Evolutionary conservation across 1,140 invertebrate species (phyloP).

Genomic region (Callitettix versicolor): DNA sequence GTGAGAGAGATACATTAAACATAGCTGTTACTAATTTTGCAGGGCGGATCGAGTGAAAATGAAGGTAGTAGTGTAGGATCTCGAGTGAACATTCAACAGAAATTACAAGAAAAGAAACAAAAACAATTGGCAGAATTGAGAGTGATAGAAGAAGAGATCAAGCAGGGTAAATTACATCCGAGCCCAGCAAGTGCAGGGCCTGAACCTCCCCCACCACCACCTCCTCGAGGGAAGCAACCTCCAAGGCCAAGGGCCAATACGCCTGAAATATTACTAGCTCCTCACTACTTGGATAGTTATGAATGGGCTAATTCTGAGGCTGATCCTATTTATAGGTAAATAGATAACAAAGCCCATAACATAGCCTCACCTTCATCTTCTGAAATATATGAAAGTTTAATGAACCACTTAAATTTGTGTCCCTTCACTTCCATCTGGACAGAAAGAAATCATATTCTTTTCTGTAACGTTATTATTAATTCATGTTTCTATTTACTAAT

Average conservation of each 20-base stretch:
- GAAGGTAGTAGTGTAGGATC: slow-evolving; percentile 62
- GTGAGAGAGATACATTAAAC: too few species aligned
- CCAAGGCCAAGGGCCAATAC: slow-evolving; percentile 50
- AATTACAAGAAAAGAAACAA: slow-evolving; percentile 78
- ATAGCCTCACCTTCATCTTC: too few species aligned
- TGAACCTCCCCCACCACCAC: slow-evolving; percentile 22
- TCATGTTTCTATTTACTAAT: too few species aligned
- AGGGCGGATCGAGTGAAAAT: slow-evolving; percentile 55
- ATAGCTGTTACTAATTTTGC: too few species aligned
- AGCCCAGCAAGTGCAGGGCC: slow-evolving; percentile 38
- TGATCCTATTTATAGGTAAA: slow-evolving; percentile 25
- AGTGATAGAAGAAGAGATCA: slow-evolving; percentile 73
- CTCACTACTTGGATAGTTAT: slow-evolving; percentile 44
- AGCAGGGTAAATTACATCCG: slow-evolving; percentile 61
- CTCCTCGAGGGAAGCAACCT: slow-evolving; percentile 27
- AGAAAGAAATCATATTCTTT: too few species aligned
- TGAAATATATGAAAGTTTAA: too few species aligned
- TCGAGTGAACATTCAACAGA: slow-evolving; percentile 73
- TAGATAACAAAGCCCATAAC: slow-evolving; percentile 16
- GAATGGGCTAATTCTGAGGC: slow-evolving; percentile 6
- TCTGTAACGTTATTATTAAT: too few species aligned
- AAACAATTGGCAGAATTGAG: slow-evolving; percentile 73
- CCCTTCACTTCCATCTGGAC: too few species aligned
- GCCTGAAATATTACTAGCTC: slow-evolving; percentile 64
- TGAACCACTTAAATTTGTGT: too few species aligned